A percentile compares a stretch with the other conserved stretches of the same genome.
Conservation (phyloP, 2,888 invertebrate genomes). For the Dromius quadrimaculatus region DNA sequence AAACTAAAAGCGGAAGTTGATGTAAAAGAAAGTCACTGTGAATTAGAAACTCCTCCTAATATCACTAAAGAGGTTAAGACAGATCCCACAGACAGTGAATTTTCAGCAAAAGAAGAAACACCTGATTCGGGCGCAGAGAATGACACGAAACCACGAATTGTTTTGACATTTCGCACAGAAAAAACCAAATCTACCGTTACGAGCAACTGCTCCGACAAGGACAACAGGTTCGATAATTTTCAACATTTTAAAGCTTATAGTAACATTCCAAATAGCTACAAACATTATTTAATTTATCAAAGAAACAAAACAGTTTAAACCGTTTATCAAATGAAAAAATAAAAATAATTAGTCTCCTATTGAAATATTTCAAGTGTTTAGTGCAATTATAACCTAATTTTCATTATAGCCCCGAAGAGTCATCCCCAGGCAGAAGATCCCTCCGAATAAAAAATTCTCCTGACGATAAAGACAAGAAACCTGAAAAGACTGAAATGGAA, state of each 20-base stretch:
- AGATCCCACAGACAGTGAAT: conserved; percentile 17
- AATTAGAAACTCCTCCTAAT: conserved; percentile 9
- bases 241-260: too few species aligned
- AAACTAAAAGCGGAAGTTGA: conserved; percentile 27
- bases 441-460: conserved; percentile 59
- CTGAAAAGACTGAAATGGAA: conserved; percentile 61
- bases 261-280: too few species aligned
- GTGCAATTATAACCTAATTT: not conserved
- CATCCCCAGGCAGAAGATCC: conserved; percentile 65
- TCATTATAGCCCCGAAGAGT: conserved; percentile 58
- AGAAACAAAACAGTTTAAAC: too few species aligned
- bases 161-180: conserved; percentile 74
- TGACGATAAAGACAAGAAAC: conserved; percentile 55
- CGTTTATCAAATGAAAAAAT: too few species aligned
- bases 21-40: conserved; percentile 9
- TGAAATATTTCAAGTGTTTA: not conserved
- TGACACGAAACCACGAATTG: conserved; percentile 71
- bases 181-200: conserved; percentile 64
- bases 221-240: conserved; percentile 23
- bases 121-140: conserved; percentile 29
- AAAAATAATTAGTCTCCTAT: too few species aligned
- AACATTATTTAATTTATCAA: too few species aligned
- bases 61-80: conserved; percentile 7
- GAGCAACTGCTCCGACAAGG: conserved; percentile 30
- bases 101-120: conserved; percentile 28